phyloP scores from a whole-genome alignment of 2,797 vertebrate species.

The Telmatherina bonti region DNA sequence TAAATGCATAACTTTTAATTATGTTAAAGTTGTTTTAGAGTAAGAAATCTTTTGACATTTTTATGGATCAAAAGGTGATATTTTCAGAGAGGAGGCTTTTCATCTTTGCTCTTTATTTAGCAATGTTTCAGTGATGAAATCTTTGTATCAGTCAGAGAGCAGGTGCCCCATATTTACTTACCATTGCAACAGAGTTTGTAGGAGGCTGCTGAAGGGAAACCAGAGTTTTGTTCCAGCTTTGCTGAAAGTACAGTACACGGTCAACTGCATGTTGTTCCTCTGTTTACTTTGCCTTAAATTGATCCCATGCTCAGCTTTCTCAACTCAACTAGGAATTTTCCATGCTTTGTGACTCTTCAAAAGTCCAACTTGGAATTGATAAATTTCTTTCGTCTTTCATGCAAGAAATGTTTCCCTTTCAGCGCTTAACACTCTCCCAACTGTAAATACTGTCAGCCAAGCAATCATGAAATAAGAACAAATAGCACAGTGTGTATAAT shows the following conservation, averaged over 20 bases:
- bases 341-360: background rate
- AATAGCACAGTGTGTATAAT: conserved; percentile 24
- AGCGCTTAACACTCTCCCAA: background rate
- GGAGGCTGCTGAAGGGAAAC: conserved; percentile 8
- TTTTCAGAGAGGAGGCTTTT: conserved; percentile 4
- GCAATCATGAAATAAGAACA: conserved; percentile 24
- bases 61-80: conserved; percentile 2
- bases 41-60: conserved; percentile 6
- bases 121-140: conserved; percentile 7
- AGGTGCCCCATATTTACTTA: conserved; percentile 23
- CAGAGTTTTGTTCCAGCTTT: conserved; percentile 16
- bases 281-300: conserved; percentile 10
- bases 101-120: background rate
- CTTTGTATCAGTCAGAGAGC: conserved; percentile 21
- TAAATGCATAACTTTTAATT: conserved; percentile 28
- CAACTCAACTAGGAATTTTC: background rate
- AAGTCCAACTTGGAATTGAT: conserved; percentile 16
- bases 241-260: background rate
- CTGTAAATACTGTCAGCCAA: conserved; percentile 19
- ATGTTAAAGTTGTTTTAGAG: conserved; percentile 20
- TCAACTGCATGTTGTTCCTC: conserved; percentile 5
- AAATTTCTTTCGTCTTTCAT: conserved; percentile 1
- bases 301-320: background rate
- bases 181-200: conserved; percentile 28
- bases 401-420: conserved; percentile 2